A percentile compares a stretch with the other conserved stretches of the same genome.
Evolutionary conservation across 2,888 invertebrate species (phyloP).

Genomic region (Tachina grossa): DNA sequence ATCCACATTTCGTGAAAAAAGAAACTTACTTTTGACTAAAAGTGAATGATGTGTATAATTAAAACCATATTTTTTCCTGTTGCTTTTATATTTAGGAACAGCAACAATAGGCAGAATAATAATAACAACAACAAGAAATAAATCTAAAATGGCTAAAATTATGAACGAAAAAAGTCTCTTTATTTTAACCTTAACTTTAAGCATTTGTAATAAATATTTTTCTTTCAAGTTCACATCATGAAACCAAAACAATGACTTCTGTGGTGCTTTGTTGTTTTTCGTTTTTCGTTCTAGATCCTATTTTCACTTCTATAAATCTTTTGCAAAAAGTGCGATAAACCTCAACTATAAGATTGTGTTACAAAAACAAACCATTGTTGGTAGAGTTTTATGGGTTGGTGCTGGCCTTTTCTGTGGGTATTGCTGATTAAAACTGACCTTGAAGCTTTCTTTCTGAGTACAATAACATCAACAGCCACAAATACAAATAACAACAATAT

Average conservation of each 20-base stretch:
- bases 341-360: conserved; percentile 10
- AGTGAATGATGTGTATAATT: conserved; percentile 7
- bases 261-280: not conserved
- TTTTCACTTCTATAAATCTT: conserved; percentile 18
- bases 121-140: not conserved
- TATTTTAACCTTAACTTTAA: not conserved
- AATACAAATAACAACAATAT: not conserved
- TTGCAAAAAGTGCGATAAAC: conserved; percentile 23
- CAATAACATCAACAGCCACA: not conserved
- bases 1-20: conserved; percentile 6
- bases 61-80: conserved; percentile 10
- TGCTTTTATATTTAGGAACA: not conserved
- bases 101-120: not conserved
- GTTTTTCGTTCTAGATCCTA: not conserved
- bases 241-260: not conserved
- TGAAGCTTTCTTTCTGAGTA: conserved; percentile 10
- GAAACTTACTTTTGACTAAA: not conserved
- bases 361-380: not conserved
- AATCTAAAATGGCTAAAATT: conserved; percentile 34
- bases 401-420: conserved; percentile 19
- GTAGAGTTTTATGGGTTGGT: not conserved
- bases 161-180: not conserved
- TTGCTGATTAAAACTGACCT: conserved; percentile 56
- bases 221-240: not conserved
- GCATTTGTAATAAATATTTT: conserved; percentile 9